Percentiles rank a stretch among this genome's conserved stretches.
Evolutionary conservation across 1,140 invertebrate species (phyloP).

Genomic region (Cotesia chilonis): DNA sequence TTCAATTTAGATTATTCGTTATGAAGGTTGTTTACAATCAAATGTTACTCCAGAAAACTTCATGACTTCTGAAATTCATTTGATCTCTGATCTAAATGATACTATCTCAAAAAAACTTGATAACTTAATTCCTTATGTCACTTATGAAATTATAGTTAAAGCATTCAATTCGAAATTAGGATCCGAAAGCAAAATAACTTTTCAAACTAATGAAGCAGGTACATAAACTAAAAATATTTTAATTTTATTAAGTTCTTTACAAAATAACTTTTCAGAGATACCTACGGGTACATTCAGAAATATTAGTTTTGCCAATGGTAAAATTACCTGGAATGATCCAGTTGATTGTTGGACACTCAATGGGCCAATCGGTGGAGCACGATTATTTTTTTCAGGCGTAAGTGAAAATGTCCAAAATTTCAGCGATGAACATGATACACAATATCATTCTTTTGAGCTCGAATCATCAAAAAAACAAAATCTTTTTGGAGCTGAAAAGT

Average conservation of each 20-base stretch:
- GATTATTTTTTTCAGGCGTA: slow-evolving; percentile 36
- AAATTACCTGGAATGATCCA: slow-evolving; percentile 37
- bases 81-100: background rate
- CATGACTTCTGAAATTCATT: background rate
- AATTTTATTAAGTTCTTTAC: background rate
- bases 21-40: background rate
- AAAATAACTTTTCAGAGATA: slow-evolving; percentile 35
- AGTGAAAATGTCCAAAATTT: slow-evolving; percentile 29
- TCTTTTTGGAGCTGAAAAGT: slow-evolving; percentile 37
- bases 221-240: background rate
- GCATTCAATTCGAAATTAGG: slow-evolving; percentile 36
- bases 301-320: slow-evolving; percentile 16
- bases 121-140: slow-evolving; percentile 34
- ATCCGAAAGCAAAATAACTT: background rate
- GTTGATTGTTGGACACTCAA: slow-evolving; percentile 40
- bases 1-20: slow-evolving; percentile 23
- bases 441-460: background rate
- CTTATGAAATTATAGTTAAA: slow-evolving; percentile 30
- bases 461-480: background rate
- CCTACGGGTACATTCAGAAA: slow-evolving; percentile 24
- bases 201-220: slow-evolving; percentile 34
- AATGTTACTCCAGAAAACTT: background rate
- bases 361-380: slow-evolving; percentile 27
- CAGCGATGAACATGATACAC: background rate
- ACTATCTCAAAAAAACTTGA: background rate